phyloP scores from a whole-genome alignment of 1,140 invertebrate species.

The Aphelinus atriplicis region DNA sequence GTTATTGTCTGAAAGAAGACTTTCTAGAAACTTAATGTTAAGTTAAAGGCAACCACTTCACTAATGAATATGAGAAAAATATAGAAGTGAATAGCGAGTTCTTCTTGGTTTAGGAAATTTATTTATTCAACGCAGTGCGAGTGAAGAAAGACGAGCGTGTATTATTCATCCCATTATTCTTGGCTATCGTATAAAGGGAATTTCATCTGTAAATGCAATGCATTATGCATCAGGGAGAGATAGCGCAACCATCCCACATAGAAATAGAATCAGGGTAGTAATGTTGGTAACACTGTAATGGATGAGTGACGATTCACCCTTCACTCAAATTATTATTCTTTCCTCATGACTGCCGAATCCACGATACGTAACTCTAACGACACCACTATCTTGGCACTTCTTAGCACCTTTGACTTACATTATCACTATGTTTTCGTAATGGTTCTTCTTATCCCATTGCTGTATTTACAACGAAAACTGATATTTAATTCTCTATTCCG shows the following conservation, averaged over 20 bases:
- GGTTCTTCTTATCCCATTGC: too few species aligned
- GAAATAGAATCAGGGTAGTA: background rate
- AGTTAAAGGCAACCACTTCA: too few species aligned
- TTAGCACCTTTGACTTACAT: background rate
- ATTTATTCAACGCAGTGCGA: too few species aligned
- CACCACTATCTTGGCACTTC: background rate
- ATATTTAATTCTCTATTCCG: too few species aligned
- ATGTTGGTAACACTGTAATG: constrained; percentile 14
- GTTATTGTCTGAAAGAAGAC: too few species aligned
- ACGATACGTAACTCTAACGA: background rate
- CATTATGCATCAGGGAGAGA: constrained; percentile 50
- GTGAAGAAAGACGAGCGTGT: background rate
- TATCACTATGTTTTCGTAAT: background rate
- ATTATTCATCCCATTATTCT: constrained; percentile 43
- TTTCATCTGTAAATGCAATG: constrained; percentile 54
- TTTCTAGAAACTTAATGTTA: too few species aligned
- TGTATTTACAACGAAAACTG: too few species aligned
- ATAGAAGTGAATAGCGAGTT: too few species aligned
- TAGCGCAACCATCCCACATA: constrained; percentile 11
- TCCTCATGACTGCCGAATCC: background rate
- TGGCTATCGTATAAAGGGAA: constrained; percentile 17
- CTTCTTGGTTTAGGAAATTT: too few species aligned
- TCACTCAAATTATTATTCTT: background rate
- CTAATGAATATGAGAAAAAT: too few species aligned
- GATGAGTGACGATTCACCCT: background rate